Percentiles rank a stretch among this genome's conserved stretches.
Evolutionary conservation across 2,797 vertebrate genomes (phyloP).

Genomic region (Typhlichthys subterraneus): DNA sequence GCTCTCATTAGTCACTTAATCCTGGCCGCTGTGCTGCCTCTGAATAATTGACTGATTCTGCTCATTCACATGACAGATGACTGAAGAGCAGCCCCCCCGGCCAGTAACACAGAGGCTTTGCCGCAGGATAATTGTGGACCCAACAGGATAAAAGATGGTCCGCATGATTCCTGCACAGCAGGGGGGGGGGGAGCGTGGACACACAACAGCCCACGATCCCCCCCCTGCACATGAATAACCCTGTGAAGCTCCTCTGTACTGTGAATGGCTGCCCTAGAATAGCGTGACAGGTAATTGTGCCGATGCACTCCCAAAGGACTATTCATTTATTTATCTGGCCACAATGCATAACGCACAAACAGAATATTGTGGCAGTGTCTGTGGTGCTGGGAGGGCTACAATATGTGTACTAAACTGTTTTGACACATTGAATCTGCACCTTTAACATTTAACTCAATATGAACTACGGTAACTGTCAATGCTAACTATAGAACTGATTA

Average conservation of each 20-base stretch:
- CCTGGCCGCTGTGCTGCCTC: conserved; percentile 56
- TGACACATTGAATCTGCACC: too few relatives aligned
- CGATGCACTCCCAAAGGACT: too few relatives aligned
- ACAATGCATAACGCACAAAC: too few relatives aligned
- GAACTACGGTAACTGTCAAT: too few relatives aligned
- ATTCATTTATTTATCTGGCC: too few relatives aligned
- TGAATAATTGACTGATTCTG: conserved; percentile 69
- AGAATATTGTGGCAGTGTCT: too few relatives aligned
- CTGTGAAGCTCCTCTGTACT: not conserved
- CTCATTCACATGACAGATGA: conserved; percentile 53
- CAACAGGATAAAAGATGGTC: conserved; percentile 27
- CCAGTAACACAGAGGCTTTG: conserved; percentile 23
- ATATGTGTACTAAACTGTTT: too few relatives aligned
- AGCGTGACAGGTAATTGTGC: too few relatives aligned
- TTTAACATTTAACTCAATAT: too few relatives aligned
- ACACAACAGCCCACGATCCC: not conserved
- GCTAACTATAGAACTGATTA: too few relatives aligned
- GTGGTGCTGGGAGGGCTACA: too few relatives aligned
- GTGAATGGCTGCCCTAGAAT: conserved; percentile 16
- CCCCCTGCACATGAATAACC: conserved; percentile 37
- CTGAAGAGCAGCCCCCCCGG: conserved; percentile 47
- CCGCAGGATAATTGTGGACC: conserved; percentile 17
- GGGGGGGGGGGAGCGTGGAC: not conserved
- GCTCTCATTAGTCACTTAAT: conserved; percentile 69
- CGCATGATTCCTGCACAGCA: conserved; percentile 23